These are phyloP conservation scores for Tringa solitaria DNA, from an alignment of 2,113 vertebrate species.

Conservation along the genomic window DNA sequence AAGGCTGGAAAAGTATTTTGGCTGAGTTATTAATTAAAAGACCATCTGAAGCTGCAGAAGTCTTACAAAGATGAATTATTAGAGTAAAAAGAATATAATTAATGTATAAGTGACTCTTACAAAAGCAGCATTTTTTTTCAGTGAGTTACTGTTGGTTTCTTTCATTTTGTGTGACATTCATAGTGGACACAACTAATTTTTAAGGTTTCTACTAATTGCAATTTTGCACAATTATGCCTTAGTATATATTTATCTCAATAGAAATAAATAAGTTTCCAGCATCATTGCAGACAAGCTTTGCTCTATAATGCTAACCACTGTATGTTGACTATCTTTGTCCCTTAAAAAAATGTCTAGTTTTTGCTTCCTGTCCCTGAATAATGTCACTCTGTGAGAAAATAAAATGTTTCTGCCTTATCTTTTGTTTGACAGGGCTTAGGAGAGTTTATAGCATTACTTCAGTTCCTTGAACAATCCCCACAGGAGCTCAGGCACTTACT, in stretches of 20 bases:
- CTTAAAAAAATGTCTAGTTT: not conserved
- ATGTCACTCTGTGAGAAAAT: constrained; percentile 65
- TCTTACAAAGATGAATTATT: not conserved
- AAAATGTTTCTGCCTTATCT: constrained; percentile 71
- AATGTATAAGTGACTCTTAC: not conserved
- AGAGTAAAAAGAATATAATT: not conserved
- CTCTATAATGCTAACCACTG: not conserved
- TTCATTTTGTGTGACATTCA: not conserved
- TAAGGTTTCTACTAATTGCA: not conserved
- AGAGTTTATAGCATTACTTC: constrained; percentile 71
- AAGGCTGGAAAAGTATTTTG: constrained; percentile 7
- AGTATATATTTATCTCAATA: not conserved
- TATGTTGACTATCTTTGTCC: not conserved
- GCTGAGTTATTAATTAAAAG: not conserved
- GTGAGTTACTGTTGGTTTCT: not conserved
- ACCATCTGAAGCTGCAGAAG: not conserved
- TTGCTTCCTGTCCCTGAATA: constrained; percentile 66
- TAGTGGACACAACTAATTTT: not conserved
- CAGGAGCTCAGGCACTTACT: constrained; percentile 61
- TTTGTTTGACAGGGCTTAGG: constrained; percentile 57
- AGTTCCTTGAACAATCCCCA: constrained; percentile 68
- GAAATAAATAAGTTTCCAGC: not conserved
- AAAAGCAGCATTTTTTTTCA: not conserved
- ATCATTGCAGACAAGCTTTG: not conserved
- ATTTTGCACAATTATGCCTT: not conserved